These are phyloP conservation scores for Stenolophus ochropezus DNA, from an alignment of 2,888 invertebrate species.

Conservation along the genomic window DNA sequence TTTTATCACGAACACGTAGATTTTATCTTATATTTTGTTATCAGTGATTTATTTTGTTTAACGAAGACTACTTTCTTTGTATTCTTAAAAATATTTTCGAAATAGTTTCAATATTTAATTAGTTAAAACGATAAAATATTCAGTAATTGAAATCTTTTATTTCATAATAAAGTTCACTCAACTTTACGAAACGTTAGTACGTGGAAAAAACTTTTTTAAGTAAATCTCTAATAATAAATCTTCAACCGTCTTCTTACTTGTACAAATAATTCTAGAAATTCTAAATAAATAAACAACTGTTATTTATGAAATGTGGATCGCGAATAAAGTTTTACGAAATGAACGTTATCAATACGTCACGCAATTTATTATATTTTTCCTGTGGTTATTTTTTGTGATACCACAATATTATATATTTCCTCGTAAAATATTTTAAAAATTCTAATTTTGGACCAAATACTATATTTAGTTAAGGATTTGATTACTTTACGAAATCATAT, in stretches of 20 bases:
- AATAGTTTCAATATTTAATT: background rate
- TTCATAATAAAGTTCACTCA: slow-evolving; percentile 11
- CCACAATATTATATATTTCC: no score
- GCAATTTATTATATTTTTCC: no score
- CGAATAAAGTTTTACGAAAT: no score
- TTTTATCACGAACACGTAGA: slow-evolving; percentile 9
- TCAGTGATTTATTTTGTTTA: slow-evolving; percentile 22
- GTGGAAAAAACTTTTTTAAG: background rate
- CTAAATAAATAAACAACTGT: background rate
- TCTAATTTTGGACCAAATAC: no score
- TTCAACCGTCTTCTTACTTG: background rate
- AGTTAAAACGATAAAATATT: background rate
- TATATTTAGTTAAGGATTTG: no score
- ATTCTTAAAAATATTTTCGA: background rate
- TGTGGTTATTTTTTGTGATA: no score
- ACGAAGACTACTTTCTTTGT: slow-evolving; percentile 1
- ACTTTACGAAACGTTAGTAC: background rate
- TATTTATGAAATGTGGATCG: background rate
- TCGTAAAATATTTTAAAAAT: no score
- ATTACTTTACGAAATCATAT: no score
- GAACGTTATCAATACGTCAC: no score
- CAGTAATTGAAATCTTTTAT: background rate
- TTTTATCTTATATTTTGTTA: slow-evolving; percentile 34
- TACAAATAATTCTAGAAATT: background rate
- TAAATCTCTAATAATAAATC: background rate